A percentile compares a stretch with the other conserved stretches of the same genome.
phyloP scores from a whole-genome alignment of 30 jellyfish, hydroid and myxozoan genomes.

The Pelagia noctiluca region DNA sequence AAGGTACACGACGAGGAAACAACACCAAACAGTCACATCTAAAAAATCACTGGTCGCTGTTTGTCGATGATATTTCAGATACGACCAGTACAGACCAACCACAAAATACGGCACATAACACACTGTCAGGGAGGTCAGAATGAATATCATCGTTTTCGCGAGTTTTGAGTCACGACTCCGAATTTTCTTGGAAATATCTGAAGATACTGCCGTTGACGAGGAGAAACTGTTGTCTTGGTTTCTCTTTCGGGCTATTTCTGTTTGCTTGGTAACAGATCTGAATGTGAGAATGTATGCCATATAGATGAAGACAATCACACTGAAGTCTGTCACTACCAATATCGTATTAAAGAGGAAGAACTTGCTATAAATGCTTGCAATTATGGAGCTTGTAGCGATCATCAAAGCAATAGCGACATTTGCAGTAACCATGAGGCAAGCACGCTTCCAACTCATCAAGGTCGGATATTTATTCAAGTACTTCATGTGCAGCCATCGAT shows the following conservation, averaged over 20 bases:
- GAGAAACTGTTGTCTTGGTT: too few species aligned
- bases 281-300: conserved; percentile 44
- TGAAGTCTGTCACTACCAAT: conserved; percentile 33
- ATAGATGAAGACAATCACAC: conserved; percentile 36
- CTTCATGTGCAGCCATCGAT: conserved; percentile 59
- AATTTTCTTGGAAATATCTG: neutral
- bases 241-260: neutral
- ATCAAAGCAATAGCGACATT: conserved; percentile 8
- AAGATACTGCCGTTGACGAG: too few species aligned
- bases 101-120: conserved; percentile 57
- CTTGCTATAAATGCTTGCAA: conserved; percentile 29
- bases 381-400: conserved; percentile 38
- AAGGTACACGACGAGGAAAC: conserved; percentile 42
- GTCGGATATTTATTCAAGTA: conserved; percentile 50
- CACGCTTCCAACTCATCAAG: conserved; percentile 37
- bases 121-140: conserved; percentile 35
- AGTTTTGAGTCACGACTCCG: conserved; percentile 16
- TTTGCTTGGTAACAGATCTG: conserved; percentile 32
- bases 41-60: neutral
- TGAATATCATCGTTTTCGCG: conserved; percentile 46
- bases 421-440: neutral
- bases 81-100: conserved; percentile 42
- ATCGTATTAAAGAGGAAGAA: conserved; percentile 53
- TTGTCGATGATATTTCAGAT: conserved; percentile 18
- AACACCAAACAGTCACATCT: conserved; percentile 14